Percentiles rank a stretch among this genome's conserved stretches.
phyloP scores from a whole-genome alignment of 1,140 invertebrate species.

The Leptonema lineaticorne region DNA sequence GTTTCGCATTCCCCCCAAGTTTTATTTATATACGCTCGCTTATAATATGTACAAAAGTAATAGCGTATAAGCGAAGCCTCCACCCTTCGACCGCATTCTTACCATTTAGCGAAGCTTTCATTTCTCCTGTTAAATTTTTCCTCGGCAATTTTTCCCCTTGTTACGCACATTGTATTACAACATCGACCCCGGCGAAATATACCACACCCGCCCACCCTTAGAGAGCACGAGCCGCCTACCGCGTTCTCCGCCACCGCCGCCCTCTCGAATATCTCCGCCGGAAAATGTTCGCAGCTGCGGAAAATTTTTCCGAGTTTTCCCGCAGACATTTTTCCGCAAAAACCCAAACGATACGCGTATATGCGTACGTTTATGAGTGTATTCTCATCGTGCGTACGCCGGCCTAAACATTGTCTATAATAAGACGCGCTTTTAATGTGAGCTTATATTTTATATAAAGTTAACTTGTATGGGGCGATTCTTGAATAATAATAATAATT shows the following conservation, averaged over 20 bases:
- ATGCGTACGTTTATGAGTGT: background rate
- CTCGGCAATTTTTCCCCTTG: constrained; percentile 40
- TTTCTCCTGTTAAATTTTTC: constrained; percentile 41
- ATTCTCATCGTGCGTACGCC: background rate
- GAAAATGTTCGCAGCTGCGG: constrained; percentile 1
- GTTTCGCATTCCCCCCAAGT: too few relatives aligned
- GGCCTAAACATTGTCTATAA: too few relatives aligned
- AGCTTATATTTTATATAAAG: too few relatives aligned
- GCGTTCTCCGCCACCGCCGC: background rate
- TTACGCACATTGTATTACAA: constrained; percentile 18
- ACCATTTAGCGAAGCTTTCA: constrained; percentile 41
- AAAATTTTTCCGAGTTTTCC: background rate
- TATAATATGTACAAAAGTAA: background rate
- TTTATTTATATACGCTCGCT: background rate
- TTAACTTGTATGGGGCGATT: too few relatives aligned
- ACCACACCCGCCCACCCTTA: too few relatives aligned
- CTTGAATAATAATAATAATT: too few relatives aligned
- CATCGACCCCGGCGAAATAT: background rate
- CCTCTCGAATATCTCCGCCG: background rate
- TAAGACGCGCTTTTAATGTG: too few relatives aligned
- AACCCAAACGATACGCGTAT: background rate
- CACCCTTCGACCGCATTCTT: constrained; percentile 36
- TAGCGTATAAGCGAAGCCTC: background rate
- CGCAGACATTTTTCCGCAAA: too few relatives aligned
- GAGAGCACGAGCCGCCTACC: too few relatives aligned